phyloP scores from a whole-genome alignment of 2,113 vertebrate genomes.

The Equus quagga region DNA sequence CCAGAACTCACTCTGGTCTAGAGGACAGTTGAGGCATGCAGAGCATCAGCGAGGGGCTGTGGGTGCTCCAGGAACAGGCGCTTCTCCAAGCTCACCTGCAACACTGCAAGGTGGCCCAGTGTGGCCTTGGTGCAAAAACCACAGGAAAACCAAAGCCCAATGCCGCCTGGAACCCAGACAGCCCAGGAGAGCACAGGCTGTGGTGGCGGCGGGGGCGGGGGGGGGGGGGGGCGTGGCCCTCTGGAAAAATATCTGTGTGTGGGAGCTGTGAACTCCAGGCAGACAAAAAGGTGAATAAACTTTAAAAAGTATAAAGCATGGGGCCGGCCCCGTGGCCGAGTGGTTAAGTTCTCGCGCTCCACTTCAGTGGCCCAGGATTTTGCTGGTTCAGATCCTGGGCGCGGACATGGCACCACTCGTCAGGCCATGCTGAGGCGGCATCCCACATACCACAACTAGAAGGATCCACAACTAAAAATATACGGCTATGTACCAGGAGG shows the following conservation, averaged over 20 bases:
- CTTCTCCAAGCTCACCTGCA: accelerated
- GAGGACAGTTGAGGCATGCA: accelerated
- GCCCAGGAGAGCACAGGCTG: not conserved
- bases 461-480: too few species aligned
- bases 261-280: not conserved
- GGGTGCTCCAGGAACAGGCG: not conserved
- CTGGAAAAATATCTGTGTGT: not conserved
- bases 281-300: not conserved
- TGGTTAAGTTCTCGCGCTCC: too few species aligned
- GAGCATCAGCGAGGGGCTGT: accelerated
- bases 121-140: not conserved
- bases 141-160: not conserved
- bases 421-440: too few species aligned
- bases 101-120: accelerated
- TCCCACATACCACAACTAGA: too few species aligned
- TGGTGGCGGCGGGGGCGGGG: not conserved
- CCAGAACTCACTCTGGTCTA: accelerated
- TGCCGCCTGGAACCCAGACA: not conserved
- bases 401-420: too few species aligned
- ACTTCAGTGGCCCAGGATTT: too few species aligned
- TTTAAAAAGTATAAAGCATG: not conserved
- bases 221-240: not conserved
- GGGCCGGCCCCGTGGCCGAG: too few species aligned
- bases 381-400: too few species aligned
- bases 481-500: too few species aligned